Evolutionary conservation across 2,888 invertebrate genomes (phyloP), one percentile per base, ranked within the genome.

Genomic region (Zhuqinia jingwanae): DNA sequence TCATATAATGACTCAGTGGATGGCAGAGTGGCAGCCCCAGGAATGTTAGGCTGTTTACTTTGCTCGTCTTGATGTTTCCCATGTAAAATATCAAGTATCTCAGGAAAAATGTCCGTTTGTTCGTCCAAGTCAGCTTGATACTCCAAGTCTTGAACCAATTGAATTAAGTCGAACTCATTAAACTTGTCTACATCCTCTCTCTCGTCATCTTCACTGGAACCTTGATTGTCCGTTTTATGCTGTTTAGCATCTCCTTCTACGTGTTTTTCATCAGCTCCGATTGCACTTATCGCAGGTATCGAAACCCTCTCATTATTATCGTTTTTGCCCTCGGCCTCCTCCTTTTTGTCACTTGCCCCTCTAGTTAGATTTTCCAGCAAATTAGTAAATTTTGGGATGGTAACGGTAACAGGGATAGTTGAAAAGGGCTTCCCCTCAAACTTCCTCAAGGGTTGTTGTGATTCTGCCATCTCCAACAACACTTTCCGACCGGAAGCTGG

Each of bases 121-220:
- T 89, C 88, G 36, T 89, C 85, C 56, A 27, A 58, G 50, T 89
- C 83, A 20, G 89, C 88, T 36, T 89, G 88, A 27, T 78, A 77
- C 70, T 89, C 89, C 63, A 89, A 53, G 22, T 70, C 79, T 22
- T 83, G 81, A 13, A 89, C 89, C 75, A 84, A 75, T 1, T 82
- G 75, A 53, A 88, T 81, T 42, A 89, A 79, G 60, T 89, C 89
- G 56, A 85, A 42, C 30, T 85, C 84, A 22, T 78, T 68, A 45
- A 85, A 85, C 47, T 85, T 56, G 13, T 81, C 53, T 13, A 77
- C 45, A 13, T 77, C 53, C 13, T 50, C 75, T 1, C 1, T 36
- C 1, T 78, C 77, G 17, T 30, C 45, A 6, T 68, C 63, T n/a
- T n/a, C n/a, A n/a, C n/a, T n/a, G n/a, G n/a, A n/a, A n/a, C n/a